Base-by-base conservation (phyloP, 2,797 vertebrate species). In the Molossus alvarezi region DNA sequence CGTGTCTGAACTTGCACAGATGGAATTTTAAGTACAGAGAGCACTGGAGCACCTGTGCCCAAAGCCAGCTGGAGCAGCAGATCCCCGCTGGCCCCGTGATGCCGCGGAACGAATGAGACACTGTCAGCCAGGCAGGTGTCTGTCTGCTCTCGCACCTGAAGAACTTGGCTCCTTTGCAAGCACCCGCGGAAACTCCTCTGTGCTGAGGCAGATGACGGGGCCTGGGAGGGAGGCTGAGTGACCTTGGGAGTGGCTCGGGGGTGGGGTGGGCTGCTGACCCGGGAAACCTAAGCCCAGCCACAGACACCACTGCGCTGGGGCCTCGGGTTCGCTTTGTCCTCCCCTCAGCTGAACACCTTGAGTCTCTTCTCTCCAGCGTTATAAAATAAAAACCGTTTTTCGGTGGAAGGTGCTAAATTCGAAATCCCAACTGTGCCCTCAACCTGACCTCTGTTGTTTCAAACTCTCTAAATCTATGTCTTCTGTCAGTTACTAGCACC, bases 1-100 rank as follows among this genome's bases (percentile, higher is more conserved):
- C 93, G 23, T 91, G 96, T 91, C 93, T 76, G 55, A 73, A 93
- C 96, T 91, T 73, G 95, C 83, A 90, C 41, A 89, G 89, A 89
- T 77, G 93, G 96, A 94, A 96, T 96, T 93, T 97, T 87, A 97
- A 96, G 75, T 65, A 77, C 67, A 29, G 64, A n/a, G 93, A 83
- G 64, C 10, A 25, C n/a, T 13, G 48, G 80, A 23, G 25, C 3
- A 0, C 33, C 37, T 82, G 60, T 41, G 33, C 55, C 83, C 51
- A 84, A 80, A 95, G 29, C 69, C 33, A 77, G 79, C 64, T 88
- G 84, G 76, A 58, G 20, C 15, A 57, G 80, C 62, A 41, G 64
- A 86, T 83, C 45, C 64, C 58, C n/a, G 5, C 48, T 17, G 27
- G 60, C 15, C 57, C 57, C 51, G 1, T 0, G 5, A 60, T 41